phyloP scores from a whole-genome alignment of 2,113 vertebrate genomes.

The Rhinichthys klamathensis region DNA sequence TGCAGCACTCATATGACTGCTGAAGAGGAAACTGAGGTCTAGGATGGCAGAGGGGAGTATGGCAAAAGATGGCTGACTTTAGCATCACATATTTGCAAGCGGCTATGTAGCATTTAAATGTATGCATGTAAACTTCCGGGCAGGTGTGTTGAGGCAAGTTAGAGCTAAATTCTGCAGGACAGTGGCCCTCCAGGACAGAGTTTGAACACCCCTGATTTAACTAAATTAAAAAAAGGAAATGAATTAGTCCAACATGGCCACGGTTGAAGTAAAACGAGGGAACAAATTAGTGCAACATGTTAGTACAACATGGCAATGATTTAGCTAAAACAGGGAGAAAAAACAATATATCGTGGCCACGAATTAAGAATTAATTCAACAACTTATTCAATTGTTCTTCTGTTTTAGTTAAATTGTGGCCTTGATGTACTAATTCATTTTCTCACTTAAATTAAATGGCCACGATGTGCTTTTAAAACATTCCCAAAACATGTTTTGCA shows the following conservation, averaged over 20 bases:
- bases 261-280: too few species aligned
- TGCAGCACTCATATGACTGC: conserved; percentile 16
- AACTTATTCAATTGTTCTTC: too few species aligned
- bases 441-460: background rate
- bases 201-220: too few species aligned
- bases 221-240: too few species aligned
- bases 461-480: background rate
- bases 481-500: background rate
- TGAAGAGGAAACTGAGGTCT: conserved; percentile 25
- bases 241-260: too few species aligned
- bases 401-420: background rate
- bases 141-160: background rate
- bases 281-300: too few species aligned
- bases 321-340: too few species aligned
- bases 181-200: too few species aligned
- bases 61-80: background rate
- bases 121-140: too few species aligned
- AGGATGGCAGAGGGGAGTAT: background rate
- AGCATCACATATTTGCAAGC: background rate
- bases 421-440: background rate
- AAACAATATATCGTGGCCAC: too few species aligned
- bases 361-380: background rate
- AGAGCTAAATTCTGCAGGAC: too few species aligned
- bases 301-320: too few species aligned
- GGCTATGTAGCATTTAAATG: background rate